Percentiles rank a stretch among this genome's conserved stretches.
Conservation (phyloP, 2,888 invertebrate species). For the Platerodrilus igneus region DNA sequence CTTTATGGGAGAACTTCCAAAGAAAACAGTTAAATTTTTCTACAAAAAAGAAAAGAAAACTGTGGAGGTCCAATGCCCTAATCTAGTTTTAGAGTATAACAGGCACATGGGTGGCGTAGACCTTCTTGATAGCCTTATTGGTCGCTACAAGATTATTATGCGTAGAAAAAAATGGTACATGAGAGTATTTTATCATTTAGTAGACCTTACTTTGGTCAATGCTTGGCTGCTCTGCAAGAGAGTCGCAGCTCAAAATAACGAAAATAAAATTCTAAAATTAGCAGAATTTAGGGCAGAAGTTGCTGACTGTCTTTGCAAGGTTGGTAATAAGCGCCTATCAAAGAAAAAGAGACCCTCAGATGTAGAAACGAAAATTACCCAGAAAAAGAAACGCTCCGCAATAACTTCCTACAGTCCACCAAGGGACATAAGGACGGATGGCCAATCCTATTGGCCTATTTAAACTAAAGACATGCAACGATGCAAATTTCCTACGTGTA, state of each 20-base stretch:
- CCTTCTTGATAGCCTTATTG: slow-evolving; percentile 15
- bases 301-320: slow-evolving; percentile 11
- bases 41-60: slow-evolving; percentile 21
- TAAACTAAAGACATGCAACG: not conserved
- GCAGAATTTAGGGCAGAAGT: slow-evolving; percentile 24
- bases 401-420: too few relatives aligned
- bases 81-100: slow-evolving; percentile 19
- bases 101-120: slow-evolving; percentile 27
- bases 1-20: slow-evolving; percentile 20
- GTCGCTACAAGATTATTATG: slow-evolving; percentile 16
- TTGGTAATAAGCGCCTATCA: not conserved
- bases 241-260: slow-evolving; percentile 7
- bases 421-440: too few relatives aligned
- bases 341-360: slow-evolving; percentile 6
- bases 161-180: slow-evolving; percentile 15
- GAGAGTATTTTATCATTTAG: slow-evolving; percentile 14
- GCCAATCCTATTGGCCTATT: not conserved
- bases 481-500: too few relatives aligned
- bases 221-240: slow-evolving; percentile 15
- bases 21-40: slow-evolving; percentile 14
- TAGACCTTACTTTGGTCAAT: slow-evolving; percentile 14
- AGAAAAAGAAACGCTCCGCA: slow-evolving; percentile 4
- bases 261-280: slow-evolving; percentile 19
- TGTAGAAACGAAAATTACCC: not conserved
- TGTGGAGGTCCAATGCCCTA: slow-evolving; percentile 16